Evolutionary conservation across 1,140 invertebrate genomes (phyloP), one percentile per base, ranked within the genome.

Genomic region (Carcinoscorpius rotundicauda): DNA sequence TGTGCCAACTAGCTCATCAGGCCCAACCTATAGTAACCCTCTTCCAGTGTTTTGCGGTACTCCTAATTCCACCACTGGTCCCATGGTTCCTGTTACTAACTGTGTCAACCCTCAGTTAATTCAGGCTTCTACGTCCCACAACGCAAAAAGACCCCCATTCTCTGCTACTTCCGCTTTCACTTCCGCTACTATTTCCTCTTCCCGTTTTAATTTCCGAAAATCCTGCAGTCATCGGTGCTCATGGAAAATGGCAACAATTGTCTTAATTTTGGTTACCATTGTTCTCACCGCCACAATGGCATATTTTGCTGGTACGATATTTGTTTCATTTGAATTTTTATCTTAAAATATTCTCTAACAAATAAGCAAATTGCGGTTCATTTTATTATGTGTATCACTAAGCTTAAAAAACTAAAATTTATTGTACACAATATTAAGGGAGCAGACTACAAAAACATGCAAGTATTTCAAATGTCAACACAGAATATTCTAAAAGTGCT

Each of bases 161-260:
- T 53, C 68, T 29, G 49, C 58, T 50, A 49, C 68, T 53, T 66
- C 66, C 5, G 65, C 66, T 48, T 71, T 71, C 61, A 64, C 68
- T 5, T 69, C 69, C 4, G 61, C 69, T 4, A 62, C 66, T 49
- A 61, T 68, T 48, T 56, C 63, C 29, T 66, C 55, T 52, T 83
- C 83, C 75, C 79, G 87, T 52, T 88, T 90, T 76, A 91, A 93
- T 76, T 91, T 93, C 74, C 86, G 89, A 73, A 93, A 94, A 80
- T 88, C 87, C 68, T 82, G 89, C 70, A 87, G 66, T 5, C 70
- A 71, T 53, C 84, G 84, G 76, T 95, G 91, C 78, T 88, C 87
- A 61, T 94, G 91, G 89, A 89, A 89, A 77, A 89, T 91, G 75
- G 86, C 90, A 61, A 89, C 91, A 49, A 87, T 95, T 72, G 83